Evolutionary conservation across 2,797 vertebrate species (phyloP), one percentile per base, ranked within the genome.

Genomic region (Gastrophryne carolinensis): DNA sequence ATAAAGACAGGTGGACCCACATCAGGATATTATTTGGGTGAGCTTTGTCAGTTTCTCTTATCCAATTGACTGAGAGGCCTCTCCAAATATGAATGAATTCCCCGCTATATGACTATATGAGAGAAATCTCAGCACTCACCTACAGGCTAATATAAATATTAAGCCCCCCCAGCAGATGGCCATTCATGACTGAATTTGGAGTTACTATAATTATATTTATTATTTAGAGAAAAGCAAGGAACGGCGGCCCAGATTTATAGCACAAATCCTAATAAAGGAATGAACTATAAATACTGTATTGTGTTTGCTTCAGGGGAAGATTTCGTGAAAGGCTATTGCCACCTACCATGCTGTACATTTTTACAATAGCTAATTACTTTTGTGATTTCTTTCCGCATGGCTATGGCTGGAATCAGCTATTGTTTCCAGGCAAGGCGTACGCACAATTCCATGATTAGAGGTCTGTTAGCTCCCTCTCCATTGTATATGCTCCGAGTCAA

Each of bases 361-460:
- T 68, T 57, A 56, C 52, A 57, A 69, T 57, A 24, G 52, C 52
- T 44, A 56, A 69, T 41, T 69, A 57, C 39, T 12, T 23, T 68
- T 54, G 19, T 13, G 13, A 53, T 56, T 56, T 54, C 17, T 21
- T 44, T 41, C 15, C 52, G 41, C 27, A 9, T 24, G 7, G 66
- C 66, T 7, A 69, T 57, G 3, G 34, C 34, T 57, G 35, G 15
- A 17, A 56, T 56, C 30, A 44, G 15, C 13, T 41, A 71, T 60
- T 71, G 39, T 72, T 50, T 50, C 37, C 29, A 72, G 39, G 29
- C 37, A 35, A 62, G 47, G 41, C 44, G 29, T 72, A 5, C 41
- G 50, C 53, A 62, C 37, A 52, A 72, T 72, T 62, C 30, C 1
- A 54, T 71, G 39, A 58, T 60, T 49, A 71, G 60, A 71, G 56